Base-by-base conservation (phyloP, 1,140 invertebrate species). In the Varroa destructor region DNA sequence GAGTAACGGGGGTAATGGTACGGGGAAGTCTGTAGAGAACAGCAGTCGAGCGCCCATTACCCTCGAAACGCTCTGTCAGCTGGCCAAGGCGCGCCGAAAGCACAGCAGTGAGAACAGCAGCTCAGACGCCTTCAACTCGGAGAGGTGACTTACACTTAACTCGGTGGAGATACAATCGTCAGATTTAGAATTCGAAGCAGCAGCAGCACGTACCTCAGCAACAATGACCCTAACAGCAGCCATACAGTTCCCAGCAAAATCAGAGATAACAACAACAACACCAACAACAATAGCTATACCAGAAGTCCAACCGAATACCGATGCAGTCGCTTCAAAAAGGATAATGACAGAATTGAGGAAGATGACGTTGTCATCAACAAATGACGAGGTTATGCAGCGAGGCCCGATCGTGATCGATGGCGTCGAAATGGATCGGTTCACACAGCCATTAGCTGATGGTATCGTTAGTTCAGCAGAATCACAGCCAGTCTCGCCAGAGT, bases 71-170 rank as follows among this genome's bases (percentile, higher is more conserved):
- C 61, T 67, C 36, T 67, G 61, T 46, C 61, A 67, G 61, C 61
- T 67, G 14, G 61, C 61, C 3, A 51, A 51, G 46, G 46, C 46
- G 40, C 61, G 61, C 12, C 10, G 61, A 2, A 40, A 67, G 40
- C 61, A 51, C 46, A 51, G 46, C 46, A 51, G 61, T 67, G 61
- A 67, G 40, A 40, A 67, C 61, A 67, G 61, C 61, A 40, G 46
- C 46, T 46, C 61, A 1, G 61, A 37, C 46, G 40, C 61, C 14
- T 67, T 43, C 46, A 67, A 67, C 12, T 67, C 61, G 61, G 61
- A 67, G 61, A 67, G 61, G 61, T 67, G 61, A 67, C 61, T 67
- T 67, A 67, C 61, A 67, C 61, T 67, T 8, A 67, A 67, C 61
- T 67, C 61, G 61, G 61, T 67, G 61, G 61, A 67, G 61, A 67